A percentile compares a stretch with the other conserved stretches of the same genome.
phyloP scores from a whole-genome alignment of 2,113 vertebrate genomes.

The Amia ocellicauda region DNA sequence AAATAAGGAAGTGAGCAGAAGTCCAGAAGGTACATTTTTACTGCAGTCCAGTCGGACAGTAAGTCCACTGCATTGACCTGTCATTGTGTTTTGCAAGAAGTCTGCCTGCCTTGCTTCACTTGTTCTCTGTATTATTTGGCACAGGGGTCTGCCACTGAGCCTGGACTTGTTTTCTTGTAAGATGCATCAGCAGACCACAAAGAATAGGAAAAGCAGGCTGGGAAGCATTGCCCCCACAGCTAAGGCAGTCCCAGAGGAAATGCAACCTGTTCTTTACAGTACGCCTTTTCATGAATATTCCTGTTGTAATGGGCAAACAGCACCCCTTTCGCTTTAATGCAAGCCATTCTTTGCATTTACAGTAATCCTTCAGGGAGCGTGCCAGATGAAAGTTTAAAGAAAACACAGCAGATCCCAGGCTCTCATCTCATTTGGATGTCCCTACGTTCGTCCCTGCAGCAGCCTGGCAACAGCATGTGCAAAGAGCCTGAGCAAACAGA shows the following conservation, averaged over 20 bases:
- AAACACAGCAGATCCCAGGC: not conserved
- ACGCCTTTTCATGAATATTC: conserved; percentile 20
- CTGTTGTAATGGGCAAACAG: conserved; percentile 18
- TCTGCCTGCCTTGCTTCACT: too few species aligned
- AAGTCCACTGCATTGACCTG: too few species aligned
- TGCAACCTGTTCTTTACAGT: conserved; percentile 16
- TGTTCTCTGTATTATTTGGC: too few species aligned
- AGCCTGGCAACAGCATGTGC: not conserved
- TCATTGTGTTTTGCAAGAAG: too few species aligned
- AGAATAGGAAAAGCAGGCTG: conserved; percentile 3
- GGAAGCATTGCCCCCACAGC: conserved; percentile 2
- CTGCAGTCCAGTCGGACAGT: too few species aligned
- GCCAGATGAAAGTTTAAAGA: conserved; percentile 4
- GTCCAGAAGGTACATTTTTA: too few species aligned
- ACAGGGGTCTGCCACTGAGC: not conserved
- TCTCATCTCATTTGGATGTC: not conserved
- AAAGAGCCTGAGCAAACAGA: not conserved
- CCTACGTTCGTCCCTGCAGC: not conserved
- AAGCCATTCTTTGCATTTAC: not conserved
- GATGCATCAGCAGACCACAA: not conserved
- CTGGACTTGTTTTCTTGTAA: not conserved
- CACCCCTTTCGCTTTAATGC: conserved; percentile 1
- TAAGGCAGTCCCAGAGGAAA: not conserved
- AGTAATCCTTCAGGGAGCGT: conserved; percentile 23
- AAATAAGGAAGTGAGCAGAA: too few species aligned